Conservation (phyloP, 2,888 invertebrate species). For the Dryococelus australis region DNA sequence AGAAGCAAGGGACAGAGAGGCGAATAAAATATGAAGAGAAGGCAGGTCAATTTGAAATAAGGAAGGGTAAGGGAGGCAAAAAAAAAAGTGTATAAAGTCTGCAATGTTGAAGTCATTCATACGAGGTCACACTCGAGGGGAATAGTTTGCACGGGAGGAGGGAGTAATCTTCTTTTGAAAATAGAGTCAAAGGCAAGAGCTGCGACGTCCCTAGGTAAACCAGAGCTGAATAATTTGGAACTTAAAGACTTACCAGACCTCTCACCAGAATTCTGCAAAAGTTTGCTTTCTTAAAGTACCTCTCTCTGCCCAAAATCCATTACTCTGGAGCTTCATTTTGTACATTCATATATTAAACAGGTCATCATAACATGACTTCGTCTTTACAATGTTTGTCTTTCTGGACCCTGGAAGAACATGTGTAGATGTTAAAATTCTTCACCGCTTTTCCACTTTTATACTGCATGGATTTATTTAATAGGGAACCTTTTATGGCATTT, state of each 20-base stretch:
- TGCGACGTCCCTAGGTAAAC: not conserved
- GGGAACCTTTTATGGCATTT: too few species aligned
- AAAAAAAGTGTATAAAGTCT: not conserved
- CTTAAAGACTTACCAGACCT: not conserved
- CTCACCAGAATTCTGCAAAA: not conserved
- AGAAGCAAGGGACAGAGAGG: not conserved
- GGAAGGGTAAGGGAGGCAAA: not conserved
- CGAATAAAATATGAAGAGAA: constrained; percentile 9
- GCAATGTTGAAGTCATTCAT: not conserved
- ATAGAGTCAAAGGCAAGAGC: not conserved
- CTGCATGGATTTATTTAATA: too few species aligned
- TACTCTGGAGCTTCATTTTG: too few species aligned
- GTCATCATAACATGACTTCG: too few species aligned
- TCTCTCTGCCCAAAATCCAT: too few species aligned
- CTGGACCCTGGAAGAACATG: too few species aligned
- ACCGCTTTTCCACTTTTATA: too few species aligned
- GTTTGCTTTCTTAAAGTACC: not conserved
- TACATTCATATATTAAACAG: too few species aligned
- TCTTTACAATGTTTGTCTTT: too few species aligned
- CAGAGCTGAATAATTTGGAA: not conserved
- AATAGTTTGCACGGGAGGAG: not conserved
- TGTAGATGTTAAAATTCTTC: too few species aligned
- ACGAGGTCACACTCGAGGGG: not conserved
- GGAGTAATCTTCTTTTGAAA: constrained; percentile 1
- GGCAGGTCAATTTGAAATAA: not conserved